Percentiles rank a stretch among this genome's conserved stretches.
Conservation (phyloP, 2,888 invertebrate genomes). For the Acholoe squamosa region DNA sequence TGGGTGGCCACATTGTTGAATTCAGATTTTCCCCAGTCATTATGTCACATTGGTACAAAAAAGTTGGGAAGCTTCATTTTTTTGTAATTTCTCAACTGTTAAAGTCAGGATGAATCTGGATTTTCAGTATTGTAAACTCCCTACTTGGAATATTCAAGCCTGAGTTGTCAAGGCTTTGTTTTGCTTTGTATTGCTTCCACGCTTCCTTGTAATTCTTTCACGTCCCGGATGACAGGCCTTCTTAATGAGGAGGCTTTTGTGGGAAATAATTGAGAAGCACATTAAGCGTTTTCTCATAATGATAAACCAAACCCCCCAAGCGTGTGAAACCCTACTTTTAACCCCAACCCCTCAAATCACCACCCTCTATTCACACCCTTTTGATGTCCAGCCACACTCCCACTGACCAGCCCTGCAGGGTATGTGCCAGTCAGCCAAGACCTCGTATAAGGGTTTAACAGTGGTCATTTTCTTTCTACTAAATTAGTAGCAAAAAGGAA, state of each 20-base stretch:
- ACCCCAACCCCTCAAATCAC: too few relatives aligned
- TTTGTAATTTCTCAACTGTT: conserved; percentile 27
- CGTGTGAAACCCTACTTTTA: background rate
- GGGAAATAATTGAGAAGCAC: background rate
- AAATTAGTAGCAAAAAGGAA: too few relatives aligned
- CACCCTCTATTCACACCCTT: background rate
- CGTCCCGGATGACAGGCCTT: background rate
- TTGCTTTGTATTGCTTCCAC: background rate
- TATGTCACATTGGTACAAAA: background rate
- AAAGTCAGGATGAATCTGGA: background rate
- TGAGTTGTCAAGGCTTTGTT: background rate
- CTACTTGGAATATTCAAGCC: too few relatives aligned
- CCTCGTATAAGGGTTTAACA: background rate
- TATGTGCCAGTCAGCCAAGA: background rate
- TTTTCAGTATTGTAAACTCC: too few relatives aligned
- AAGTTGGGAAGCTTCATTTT: background rate
- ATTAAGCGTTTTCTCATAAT: background rate
- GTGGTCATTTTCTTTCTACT: too few relatives aligned
- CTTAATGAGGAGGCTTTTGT: background rate
- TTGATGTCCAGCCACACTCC: conserved; percentile 27
- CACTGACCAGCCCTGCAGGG: background rate
- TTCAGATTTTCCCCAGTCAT: background rate
- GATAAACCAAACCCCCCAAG: background rate
- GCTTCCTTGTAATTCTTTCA: background rate
- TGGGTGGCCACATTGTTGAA: conserved; percentile 15